Evolutionary conservation across 2,888 invertebrate species (phyloP).

Genomic region (Lathronympha strigana): DNA sequence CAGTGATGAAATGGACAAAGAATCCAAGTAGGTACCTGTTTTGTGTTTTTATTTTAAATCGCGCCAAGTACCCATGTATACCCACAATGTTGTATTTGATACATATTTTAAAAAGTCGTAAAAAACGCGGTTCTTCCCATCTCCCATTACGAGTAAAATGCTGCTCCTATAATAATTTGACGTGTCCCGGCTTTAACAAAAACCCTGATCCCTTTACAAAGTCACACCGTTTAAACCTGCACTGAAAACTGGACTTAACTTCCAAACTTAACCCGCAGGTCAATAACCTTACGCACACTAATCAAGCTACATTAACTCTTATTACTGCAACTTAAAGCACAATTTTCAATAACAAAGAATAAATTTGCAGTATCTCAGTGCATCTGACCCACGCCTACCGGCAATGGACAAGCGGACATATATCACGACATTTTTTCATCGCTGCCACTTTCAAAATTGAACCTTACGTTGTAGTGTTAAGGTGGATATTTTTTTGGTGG

Average conservation of each 20-base stretch:
- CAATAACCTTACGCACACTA: conserved; percentile 21
- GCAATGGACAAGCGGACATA: conserved; percentile 75
- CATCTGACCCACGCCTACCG: conserved; percentile 80
- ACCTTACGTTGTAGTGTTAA: conserved; percentile 60
- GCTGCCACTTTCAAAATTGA: conserved; percentile 52
- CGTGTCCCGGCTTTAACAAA: conserved; percentile 2
- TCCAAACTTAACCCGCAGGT: conserved; percentile 36
- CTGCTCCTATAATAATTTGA: background rate
- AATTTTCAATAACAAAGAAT: conserved; percentile 59
- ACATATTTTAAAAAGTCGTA: too few species aligned
- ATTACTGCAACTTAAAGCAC: conserved; percentile 56
- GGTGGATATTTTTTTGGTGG: conserved; percentile 53
- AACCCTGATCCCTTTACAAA: conserved; percentile 10
- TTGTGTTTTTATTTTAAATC: too few species aligned
- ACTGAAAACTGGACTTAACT: conserved; percentile 31
- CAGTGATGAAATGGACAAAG: too few species aligned
- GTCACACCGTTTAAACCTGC: conserved; percentile 14
- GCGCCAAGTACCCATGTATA: too few species aligned
- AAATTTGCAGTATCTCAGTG: conserved; percentile 56
- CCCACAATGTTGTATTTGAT: too few species aligned
- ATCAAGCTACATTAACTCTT: conserved; percentile 52
- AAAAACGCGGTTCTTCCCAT: too few species aligned
- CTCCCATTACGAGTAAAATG: background rate
- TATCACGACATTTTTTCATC: conserved; percentile 70
- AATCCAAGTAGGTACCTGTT: too few species aligned